Base-by-base conservation (phyloP, 2,113 vertebrate species). In the Lathamus discolor region DNA sequence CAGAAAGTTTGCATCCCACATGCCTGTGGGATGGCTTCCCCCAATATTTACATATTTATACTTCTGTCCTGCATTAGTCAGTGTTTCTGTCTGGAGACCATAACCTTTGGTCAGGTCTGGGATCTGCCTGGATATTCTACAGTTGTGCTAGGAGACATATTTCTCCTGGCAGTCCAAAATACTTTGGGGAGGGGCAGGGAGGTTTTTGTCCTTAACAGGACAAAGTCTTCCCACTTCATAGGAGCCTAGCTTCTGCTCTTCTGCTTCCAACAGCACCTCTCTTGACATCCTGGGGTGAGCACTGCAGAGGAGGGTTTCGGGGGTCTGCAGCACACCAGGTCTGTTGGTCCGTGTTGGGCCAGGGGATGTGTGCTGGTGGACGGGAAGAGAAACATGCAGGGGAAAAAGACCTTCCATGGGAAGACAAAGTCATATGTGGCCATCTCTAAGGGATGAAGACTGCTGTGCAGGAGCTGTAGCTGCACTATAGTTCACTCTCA, bases 1-100 rank as follows among this genome's bases (percentile, higher is more conserved):
- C 86, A 76, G 29, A 62, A 54, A 91, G 62, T 24, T 93, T 55
- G 54, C 18, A 55, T 55, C 54, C 54, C 31, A 55, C 70, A n/a
- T 96, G 95, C 94, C 82, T 92, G 83, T 0, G 8, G 86, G 74
- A 86, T 89, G 73, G 84, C 62, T 90, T 83, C 66, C 62, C 72
- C 33, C 76, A 33, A 23, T 96, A 94, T 96, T 96, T 96, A 93
- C 95, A 94, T 88, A 88, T 66, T 95, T 93, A 76, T 72, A 48
- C 62, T 69, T 88, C 73, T 83, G 74, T 63, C 68, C 83, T 78
- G 11, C 16, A n/a, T 95, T 89, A 95, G 88, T 94, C 96, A 97
- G 37, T 87, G 74, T 73, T 96, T 94, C 83, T 95, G 83, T 91
- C 92, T 81, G 86, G 44, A 92, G 73, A 62, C 55, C 41, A 25